Conservation (phyloP, 2,797 vertebrate species). For the Megalops cyprinoides region DNA sequence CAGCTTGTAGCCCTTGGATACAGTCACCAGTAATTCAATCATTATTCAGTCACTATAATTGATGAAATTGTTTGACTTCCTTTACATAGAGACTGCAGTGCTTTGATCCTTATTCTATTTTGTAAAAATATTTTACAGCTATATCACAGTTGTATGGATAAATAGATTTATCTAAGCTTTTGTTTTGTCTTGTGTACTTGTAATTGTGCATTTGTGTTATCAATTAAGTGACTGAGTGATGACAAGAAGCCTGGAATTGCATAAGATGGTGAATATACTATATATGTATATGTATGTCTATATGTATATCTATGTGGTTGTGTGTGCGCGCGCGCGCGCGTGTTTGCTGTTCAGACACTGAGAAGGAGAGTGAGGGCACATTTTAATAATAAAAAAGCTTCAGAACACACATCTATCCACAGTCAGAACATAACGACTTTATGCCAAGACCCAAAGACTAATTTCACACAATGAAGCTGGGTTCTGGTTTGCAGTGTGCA, state of each 20-base stretch:
- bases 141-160: no score
- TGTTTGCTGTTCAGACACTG: background rate
- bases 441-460: constrained; percentile 59
- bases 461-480: constrained; percentile 64
- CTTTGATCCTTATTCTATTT: no score
- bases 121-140: no score
- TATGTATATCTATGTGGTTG: background rate
- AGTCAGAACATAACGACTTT: constrained; percentile 61
- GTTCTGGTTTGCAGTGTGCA: constrained; percentile 57
- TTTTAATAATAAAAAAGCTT: background rate
- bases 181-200: no score
- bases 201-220: no score
- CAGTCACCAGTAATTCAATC: no score
- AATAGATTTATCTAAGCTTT: background rate
- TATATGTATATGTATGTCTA: background rate
- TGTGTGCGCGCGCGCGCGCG: background rate
- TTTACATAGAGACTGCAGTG: no score
- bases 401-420: constrained; percentile 44
- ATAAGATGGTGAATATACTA: background rate
- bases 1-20: no score
- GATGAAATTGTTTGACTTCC: no score
- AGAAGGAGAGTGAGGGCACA: background rate
- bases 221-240: no score
- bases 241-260: no score
- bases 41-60: no score